Conservation (phyloP, 2,888 invertebrate genomes). For the Hydrotaea diabolus region DNA sequence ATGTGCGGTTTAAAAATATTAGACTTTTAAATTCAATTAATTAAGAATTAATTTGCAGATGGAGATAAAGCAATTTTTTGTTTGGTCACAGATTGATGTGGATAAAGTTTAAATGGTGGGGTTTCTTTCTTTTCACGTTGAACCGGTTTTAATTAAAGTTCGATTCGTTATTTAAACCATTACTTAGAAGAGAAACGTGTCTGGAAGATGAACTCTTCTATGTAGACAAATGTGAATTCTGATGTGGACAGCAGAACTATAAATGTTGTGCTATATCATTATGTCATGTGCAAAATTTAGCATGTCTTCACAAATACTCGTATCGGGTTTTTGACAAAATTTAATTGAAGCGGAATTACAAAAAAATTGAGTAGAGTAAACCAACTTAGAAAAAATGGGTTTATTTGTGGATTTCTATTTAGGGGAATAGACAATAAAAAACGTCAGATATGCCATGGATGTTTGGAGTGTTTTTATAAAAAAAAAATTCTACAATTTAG, state of each 20-base stretch:
- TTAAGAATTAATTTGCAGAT: slow-evolving; percentile 7
- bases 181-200: not conserved
- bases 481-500: too few relatives aligned
- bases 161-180: not conserved
- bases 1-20: not conserved
- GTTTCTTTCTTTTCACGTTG: not conserved
- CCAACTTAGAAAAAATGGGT: too few relatives aligned
- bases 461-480: too few relatives aligned
- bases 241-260: not conserved
- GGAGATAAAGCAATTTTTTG: not conserved
- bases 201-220: not conserved
- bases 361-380: too few relatives aligned
- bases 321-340: not conserved
- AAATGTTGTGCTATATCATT: not conserved
- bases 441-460: too few relatives aligned
- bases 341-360: not conserved
- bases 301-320: not conserved
- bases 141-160: not conserved
- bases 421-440: too few relatives aligned
- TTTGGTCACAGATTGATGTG: not conserved
- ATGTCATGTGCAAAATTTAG: not conserved
- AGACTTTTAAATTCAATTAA: slow-evolving; percentile 14
- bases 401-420: too few relatives aligned
- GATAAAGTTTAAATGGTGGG: not conserved
- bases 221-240: not conserved